Evolutionary conservation across 2,113 vertebrate genomes (phyloP).

Genomic region (Zootoca vivipara): DNA sequence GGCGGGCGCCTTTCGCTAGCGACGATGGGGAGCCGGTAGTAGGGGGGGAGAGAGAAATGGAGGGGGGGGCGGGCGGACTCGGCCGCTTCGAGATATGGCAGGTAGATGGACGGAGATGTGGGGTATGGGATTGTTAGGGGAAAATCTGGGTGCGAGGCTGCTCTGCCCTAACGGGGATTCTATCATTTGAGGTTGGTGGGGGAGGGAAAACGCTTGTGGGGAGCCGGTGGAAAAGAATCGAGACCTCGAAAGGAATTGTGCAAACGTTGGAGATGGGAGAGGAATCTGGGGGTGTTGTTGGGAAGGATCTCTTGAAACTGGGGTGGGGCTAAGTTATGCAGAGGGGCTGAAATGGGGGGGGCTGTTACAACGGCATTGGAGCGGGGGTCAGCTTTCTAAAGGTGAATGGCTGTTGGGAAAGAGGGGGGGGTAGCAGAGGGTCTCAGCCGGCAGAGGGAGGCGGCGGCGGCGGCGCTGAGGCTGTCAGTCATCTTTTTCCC

Average conservation of each 20-base stretch:
- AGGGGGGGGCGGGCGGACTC: background rate
- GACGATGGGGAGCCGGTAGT: background rate
- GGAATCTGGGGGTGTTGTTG: too few species aligned
- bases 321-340: background rate
- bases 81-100: background rate
- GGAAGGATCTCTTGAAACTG: too few species aligned
- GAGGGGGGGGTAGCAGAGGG: background rate
- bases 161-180: too few species aligned
- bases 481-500: background rate
- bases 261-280: too few species aligned
- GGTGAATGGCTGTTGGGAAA: background rate
- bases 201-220: too few species aligned
- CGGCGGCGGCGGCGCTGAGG: too few species aligned
- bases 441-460: background rate
- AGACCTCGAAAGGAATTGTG: too few species aligned
- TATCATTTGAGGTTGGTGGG: background rate
- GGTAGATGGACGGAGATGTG: background rate
- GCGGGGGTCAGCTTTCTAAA: too few species aligned
- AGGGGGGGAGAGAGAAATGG: background rate
- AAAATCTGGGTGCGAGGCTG: too few species aligned
- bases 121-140: background rate
- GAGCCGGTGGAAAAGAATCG: too few species aligned
- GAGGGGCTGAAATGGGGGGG: background rate
- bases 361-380: background rate
- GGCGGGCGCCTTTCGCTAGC: background rate